Base-by-base conservation (phyloP, 2,113 vertebrate genomes). In the Sclerurus mexicanus region DNA sequence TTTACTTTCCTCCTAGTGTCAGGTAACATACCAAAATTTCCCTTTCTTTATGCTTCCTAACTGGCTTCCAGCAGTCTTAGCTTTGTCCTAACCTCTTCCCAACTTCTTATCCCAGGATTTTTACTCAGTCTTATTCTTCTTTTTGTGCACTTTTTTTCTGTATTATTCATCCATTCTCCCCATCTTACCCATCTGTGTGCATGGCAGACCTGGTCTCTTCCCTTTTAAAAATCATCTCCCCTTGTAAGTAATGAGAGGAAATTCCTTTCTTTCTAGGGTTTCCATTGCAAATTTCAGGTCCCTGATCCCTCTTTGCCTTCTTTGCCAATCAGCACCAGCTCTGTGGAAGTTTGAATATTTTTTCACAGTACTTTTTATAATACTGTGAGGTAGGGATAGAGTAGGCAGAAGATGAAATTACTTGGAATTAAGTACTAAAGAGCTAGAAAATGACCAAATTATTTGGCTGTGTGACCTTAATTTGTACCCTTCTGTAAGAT, bases 201-300 rank as follows among this genome's bases (percentile, higher is more conserved):
- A 18, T 13, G 69, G 25, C 25, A 90, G 47, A 55, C 15, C 8
- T 53, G 14, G 24, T 44, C 39, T 72, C 35, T 72, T 75, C 23
- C 10, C 4, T 55, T 63, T 49, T 15, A 74, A 92, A 87, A 69
- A 42, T 46, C 1, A 25, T 40, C 39, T 80, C 49, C 24, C 14
- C n/a, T 0, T 18, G 0, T 21, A 68, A 72, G 2, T 50, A 46
- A 3, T 53, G 46, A 52, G 27, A 16, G 22, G 11, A 63, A 23
- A n/a, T 50, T 28, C 17, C 28, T 76, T 91, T 66, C 37, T 56
- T 42, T 50, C 39, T 17, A 44, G 24, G 22, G 7, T 55, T 95
- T 81, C 49, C 14, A 18, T 6, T 77, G 40, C 33, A 64, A 60
- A 27, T 7, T 60, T 80, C 42, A 53, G 14, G 9, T 66, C 42